A percentile compares a stretch with the other conserved stretches of the same genome.
Conservation (phyloP, 2,797 vertebrate genomes). For the Phyllotis vaccarum region DNA sequence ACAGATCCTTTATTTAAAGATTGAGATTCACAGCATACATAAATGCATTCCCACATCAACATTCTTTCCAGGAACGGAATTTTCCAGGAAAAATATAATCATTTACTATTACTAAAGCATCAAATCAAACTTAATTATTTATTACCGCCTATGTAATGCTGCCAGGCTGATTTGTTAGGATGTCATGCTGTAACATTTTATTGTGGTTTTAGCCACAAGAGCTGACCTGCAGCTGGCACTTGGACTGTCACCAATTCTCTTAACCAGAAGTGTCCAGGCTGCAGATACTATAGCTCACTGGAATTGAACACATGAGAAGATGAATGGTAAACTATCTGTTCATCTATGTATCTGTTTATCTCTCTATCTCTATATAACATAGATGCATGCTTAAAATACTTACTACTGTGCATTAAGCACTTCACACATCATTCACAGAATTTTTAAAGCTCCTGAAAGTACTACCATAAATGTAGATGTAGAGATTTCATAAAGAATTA, state of each 20-base stretch:
- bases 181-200: not conserved
- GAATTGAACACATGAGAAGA: not conserved
- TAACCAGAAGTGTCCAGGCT: too few species aligned
- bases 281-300: not conserved
- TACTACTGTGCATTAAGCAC: not conserved
- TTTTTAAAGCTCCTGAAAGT: not conserved
- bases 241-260: too few species aligned
- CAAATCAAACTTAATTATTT: not conserved
- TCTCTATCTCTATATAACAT: not conserved
- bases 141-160: not conserved
- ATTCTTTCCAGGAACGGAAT: not conserved
- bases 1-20: too few species aligned
- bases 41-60: too few species aligned
- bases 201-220: not conserved
- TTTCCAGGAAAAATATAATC: not conserved
- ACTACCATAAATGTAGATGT: not conserved
- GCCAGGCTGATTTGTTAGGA: not conserved
- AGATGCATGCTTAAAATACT: not conserved
- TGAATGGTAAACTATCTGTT: not conserved
- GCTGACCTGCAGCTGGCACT: not conserved
- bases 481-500: not conserved
- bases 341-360: not conserved
- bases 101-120: not conserved
- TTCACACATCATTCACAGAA: not conserved
- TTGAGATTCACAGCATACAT: too few species aligned